A percentile compares a stretch with the other conserved stretches of the same genome.
Conservation (phyloP, 2,113 vertebrate genomes). For the Colinus virginianus region DNA sequence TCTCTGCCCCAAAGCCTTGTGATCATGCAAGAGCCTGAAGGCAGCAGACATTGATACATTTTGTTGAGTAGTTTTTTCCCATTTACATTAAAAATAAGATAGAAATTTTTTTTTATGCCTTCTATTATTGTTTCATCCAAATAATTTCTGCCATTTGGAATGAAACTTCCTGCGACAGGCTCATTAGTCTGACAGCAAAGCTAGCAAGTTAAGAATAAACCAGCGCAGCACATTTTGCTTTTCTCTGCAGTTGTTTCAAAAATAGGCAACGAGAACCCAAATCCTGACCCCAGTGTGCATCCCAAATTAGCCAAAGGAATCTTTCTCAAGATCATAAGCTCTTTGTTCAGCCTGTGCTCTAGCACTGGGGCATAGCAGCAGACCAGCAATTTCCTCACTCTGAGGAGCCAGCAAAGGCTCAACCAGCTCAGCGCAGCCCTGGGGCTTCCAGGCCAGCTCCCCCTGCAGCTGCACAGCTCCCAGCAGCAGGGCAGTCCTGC, state of each 20-base stretch:
- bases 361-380: neutral
- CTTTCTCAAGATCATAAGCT: neutral
- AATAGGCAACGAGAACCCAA: neutral
- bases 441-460: neutral
- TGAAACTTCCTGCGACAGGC: neutral
- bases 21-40: neutral
- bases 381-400: neutral
- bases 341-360: neutral
- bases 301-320: neutral
- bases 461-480: accelerated
- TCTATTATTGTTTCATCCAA: neutral
- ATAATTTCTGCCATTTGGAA: neutral
- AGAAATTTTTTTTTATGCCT: neutral
- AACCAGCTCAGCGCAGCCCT: neutral
- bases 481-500: neutral
- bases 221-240: neutral
- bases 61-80: neutral
- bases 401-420: neutral
- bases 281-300: neutral
- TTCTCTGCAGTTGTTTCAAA: conserved; percentile 10
- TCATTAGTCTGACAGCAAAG: neutral
- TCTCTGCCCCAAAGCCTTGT: neutral
- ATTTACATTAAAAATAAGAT: conserved; percentile 28
- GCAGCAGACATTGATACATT: neutral
- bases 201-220: neutral